Evolutionary conservation across 2,797 vertebrate genomes (phyloP), one percentile per base, ranked within the genome.

Genomic region (Carapus acus): DNA sequence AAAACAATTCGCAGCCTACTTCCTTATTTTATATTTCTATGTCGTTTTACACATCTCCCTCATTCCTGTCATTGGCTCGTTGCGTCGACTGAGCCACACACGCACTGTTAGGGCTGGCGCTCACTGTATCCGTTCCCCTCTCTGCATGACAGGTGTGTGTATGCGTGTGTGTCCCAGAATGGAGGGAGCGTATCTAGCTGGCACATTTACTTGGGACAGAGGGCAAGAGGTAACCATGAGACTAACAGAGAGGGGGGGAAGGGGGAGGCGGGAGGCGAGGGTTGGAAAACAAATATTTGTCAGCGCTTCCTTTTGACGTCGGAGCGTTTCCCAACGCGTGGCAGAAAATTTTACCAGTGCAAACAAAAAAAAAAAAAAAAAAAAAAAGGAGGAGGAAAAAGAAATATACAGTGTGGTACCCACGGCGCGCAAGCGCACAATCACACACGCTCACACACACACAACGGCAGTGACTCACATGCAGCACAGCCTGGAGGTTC

Each of bases 201-300:
- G 67, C 76, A 74, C 67, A 74, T 83, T 76, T 65, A 67, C 63
- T 77, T 66, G 66, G n/a, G 65, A 77, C 54, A 61, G 50, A 71
- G 59, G 55, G 73, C 63, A 65, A 62, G 69, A 76, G 50, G 71
- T 64, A 77, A 77, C 59, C 47, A 52, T 59, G 65, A 71, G 65
- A 78, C 65, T 49, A 42, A 43, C 39, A 53, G 75, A 58, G 69
- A 77, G 77, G 64, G 50, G 54, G 57, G 41, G 51, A 65, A 66
- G 62, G 54, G 57, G 41, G 51, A 65, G 65, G 62, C 51, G 40
- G 17, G 71, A 61, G 52, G 67, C 60, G 2, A 7, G 40, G 49
- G 56, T 58, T 66, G 71, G 66, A 80, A 74, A 81, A 77, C 74
- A 79, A 83, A 80, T 79, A 83, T 83, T 79, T 80, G 72, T 69